These are phyloP conservation scores for Montipora efflorescens DNA, from an alignment of 64 coral and sea anemone species.

Conservation along the genomic window DNA sequence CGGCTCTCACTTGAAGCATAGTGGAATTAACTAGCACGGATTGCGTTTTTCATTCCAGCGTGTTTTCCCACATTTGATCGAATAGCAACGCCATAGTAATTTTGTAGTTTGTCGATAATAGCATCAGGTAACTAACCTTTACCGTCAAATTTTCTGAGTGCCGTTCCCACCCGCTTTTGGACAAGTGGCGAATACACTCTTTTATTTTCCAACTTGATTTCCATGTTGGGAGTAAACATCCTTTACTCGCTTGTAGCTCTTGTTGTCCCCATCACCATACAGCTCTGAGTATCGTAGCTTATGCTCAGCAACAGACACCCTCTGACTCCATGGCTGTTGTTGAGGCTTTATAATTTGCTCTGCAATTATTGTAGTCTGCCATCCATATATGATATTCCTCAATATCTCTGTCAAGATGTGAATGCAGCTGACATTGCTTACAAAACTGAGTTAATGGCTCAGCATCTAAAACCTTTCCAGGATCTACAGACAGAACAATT, in stretches of 20 bases:
- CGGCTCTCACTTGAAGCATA: slow-evolving; percentile 1
- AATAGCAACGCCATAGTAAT: slow-evolving; percentile 32
- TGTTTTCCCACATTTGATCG: slow-evolving; percentile 24
- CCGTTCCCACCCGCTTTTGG: slow-evolving; percentile 8
- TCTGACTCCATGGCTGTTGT: neutral
- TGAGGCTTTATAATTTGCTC: neutral
- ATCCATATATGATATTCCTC: neutral
- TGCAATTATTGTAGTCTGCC: slow-evolving; percentile 36
- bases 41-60: neutral
- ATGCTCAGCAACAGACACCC: neutral
- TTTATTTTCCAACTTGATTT: slow-evolving; percentile 7
- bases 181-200: slow-evolving; percentile 13
- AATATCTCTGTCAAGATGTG: neutral
- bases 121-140: slow-evolving; percentile 7
- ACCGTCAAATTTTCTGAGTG: neutral
- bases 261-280: neutral
- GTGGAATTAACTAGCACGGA: neutral
- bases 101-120: slow-evolving; percentile 28
- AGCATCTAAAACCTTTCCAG: slow-evolving; percentile 13
- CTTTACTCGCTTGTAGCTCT: neutral
- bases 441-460: neutral
- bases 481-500: neutral
- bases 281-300: slow-evolving; percentile 11
- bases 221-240: neutral
- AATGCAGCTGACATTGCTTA: slow-evolving; percentile 2